phyloP scores from a whole-genome alignment of 2,113 vertebrate genomes.

The Sinocyclocheilus maitianheensis region DNA sequence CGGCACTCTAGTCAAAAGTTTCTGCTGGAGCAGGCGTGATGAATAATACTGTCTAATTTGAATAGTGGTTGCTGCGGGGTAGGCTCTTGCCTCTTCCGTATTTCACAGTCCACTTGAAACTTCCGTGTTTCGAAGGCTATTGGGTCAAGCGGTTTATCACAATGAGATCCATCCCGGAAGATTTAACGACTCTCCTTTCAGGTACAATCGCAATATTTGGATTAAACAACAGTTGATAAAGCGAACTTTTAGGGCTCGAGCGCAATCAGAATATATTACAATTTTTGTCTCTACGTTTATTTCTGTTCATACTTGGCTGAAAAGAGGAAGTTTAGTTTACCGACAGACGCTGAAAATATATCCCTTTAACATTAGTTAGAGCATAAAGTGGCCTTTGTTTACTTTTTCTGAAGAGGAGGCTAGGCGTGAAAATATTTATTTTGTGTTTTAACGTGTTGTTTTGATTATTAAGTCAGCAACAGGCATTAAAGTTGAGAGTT shows the following conservation, averaged over 20 bases:
- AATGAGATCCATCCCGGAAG: conserved; percentile 74
- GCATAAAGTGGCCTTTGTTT: neutral
- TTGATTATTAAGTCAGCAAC: neutral
- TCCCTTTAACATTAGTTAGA: neutral
- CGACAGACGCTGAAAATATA: neutral
- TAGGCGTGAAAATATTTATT: too few relatives aligned
- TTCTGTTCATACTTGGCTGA: neutral
- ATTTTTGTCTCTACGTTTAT: neutral
- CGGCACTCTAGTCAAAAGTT: neutral
- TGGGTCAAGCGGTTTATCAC: neutral
- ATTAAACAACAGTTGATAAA: neutral
- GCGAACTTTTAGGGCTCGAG: neutral
- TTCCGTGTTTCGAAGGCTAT: conserved; percentile 59
- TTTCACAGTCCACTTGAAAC: conserved; percentile 42
- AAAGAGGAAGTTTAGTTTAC: conserved; percentile 55
- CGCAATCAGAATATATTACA: neutral
- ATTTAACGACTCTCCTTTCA: conserved; percentile 72
- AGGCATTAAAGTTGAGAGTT: neutral
- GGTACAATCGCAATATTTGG: conserved; percentile 61
- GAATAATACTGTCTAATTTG: conserved; percentile 15
- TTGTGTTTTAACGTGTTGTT: neutral
- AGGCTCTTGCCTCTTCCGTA: conserved; percentile 50
- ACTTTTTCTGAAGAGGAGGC: neutral
- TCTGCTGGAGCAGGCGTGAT: neutral
- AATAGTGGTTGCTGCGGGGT: neutral